Base-by-base conservation (phyloP, 2,113 vertebrate genomes). In the Syngnathus scovelli region DNA sequence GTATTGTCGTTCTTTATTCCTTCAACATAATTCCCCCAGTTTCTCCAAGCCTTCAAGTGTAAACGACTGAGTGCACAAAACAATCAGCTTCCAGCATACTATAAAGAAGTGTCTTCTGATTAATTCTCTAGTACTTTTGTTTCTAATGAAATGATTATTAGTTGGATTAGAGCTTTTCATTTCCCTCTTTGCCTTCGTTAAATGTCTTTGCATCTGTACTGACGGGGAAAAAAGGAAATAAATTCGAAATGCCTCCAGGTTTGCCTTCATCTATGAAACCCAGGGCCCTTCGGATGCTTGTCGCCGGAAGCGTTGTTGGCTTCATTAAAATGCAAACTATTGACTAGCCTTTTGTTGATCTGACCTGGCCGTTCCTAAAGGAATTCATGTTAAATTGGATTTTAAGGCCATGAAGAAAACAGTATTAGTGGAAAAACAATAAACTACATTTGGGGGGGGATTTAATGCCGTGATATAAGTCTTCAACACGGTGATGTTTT, bases 301-400 rank as follows among this genome's bases (percentile, higher is more conserved):
- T 13, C 19, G 51, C 18, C 67, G 8, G 13, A 19, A 38, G 41
- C 38, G 43, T 33, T 54, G 37, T 44, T 16, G 51, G 60, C 21
- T 65, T 81, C 78, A 72, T 84, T 78, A 78, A 69, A 64, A 66
- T 58, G 36, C 46, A 61, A 33, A 37, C 21, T 68, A 74, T 67
- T 61, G 61, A 71, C 70, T 70, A 18, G 5, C 61, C 68, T 74
- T 79, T 76, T 79, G 83, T 76, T 71, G 67, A 38, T 49, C 36
- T 6, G 33, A 21, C 54, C 56, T 37, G 64, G 59, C 36, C 18
- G n/a, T 58, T 70, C 55, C 67, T 60, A 43, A 13, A 70, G 68
- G 76, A 78, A 75, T 79, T 74, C 59, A 33, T 2, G 52, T 44
- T 55, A 60, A 49, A 51, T 71, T 70, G 58, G 55, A 67, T 51